phyloP scores from a whole-genome alignment of 2,888 invertebrate genomes.

The Leistus spinibarbis region DNA sequence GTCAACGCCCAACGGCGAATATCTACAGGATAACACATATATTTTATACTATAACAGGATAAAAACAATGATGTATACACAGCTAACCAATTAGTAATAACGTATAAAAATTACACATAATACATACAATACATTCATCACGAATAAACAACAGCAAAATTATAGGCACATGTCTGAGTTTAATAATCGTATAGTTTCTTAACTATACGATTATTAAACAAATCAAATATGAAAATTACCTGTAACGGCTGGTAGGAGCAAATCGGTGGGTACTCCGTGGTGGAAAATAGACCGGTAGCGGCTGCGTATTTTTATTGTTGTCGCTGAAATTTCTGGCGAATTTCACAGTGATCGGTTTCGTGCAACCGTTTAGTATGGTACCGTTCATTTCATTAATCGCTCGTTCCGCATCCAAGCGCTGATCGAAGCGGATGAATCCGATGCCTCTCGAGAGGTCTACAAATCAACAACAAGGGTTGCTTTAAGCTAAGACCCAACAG shows the following conservation, averaged over 20 bases:
- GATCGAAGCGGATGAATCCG: conserved; percentile 92
- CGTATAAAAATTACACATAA: too few species aligned
- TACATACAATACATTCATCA: background rate
- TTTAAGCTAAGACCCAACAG: conserved; percentile 19
- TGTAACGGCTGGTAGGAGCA: conserved; percentile 74
- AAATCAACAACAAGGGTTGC: conserved; percentile 35
- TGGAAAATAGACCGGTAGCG: conserved; percentile 77
- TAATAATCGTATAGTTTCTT: too few species aligned
- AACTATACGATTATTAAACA: too few species aligned
- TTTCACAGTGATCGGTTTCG: conserved; percentile 92
- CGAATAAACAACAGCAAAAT: too few species aligned
- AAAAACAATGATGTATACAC: conserved; percentile 46
- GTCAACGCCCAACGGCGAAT: conserved; percentile 79
- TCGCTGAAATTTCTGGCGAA: conserved; percentile 92
- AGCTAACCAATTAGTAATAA: too few species aligned
- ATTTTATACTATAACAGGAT: too few species aligned
- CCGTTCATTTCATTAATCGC: conserved; percentile 91
- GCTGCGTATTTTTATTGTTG: conserved; percentile 80
- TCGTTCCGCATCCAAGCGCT: conserved; percentile 85
- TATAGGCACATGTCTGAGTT: too few species aligned
- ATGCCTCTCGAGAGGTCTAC: conserved; percentile 88
- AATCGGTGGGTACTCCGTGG: conserved; percentile 81
- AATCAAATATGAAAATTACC: conserved; percentile 67
- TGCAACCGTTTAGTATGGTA: conserved; percentile 83
- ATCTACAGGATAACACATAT: conserved; percentile 58